phyloP scores from a whole-genome alignment of 30 jellyfish, hydroid and myxozoan species.

The Turritopsis rubra region DNA sequence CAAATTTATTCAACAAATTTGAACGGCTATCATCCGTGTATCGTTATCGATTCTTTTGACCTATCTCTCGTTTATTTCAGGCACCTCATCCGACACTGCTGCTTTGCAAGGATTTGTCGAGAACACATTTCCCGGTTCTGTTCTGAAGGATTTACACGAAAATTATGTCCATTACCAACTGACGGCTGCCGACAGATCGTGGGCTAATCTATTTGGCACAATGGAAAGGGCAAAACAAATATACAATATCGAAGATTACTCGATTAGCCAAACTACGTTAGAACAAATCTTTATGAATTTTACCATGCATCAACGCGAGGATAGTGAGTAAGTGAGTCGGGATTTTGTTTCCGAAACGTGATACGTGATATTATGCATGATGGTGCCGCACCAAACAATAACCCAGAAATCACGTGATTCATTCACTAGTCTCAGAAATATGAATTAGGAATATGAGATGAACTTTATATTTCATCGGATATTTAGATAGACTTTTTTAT shows the following conservation, averaged over 20 bases:
- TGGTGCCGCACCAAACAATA: no score
- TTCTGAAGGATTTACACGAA: slow-evolving; percentile 80
- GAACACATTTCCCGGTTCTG: slow-evolving; percentile 81
- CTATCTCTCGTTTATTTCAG: slow-evolving; percentile 8
- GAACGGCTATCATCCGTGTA: no score
- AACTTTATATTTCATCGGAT: no score
- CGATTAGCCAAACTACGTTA: slow-evolving; percentile 89
- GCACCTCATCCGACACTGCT: slow-evolving; percentile 30
- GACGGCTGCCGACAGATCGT: slow-evolving; percentile 28
- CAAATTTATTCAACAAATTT: no score
- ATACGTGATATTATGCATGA: no score
- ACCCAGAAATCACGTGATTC: no score
- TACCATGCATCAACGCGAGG: slow-evolving; percentile 58
- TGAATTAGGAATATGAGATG: no score
- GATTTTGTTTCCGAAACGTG: no score
- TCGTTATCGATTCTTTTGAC: no score
- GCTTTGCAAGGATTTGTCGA: slow-evolving; percentile 46
- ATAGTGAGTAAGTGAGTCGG: slow-evolving; percentile 33
- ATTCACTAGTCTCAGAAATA: no score
- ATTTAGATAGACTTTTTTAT: no score
- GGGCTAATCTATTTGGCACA: slow-evolving; percentile 79
- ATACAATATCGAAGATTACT: slow-evolving; percentile 68
- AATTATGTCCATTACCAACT: slow-evolving; percentile 66
- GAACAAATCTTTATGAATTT: slow-evolving; percentile 85
- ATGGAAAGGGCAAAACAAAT: slow-evolving; percentile 62